Evolutionary conservation across 2,888 invertebrate genomes (phyloP).

Genomic region (Pollenia amentaria): DNA sequence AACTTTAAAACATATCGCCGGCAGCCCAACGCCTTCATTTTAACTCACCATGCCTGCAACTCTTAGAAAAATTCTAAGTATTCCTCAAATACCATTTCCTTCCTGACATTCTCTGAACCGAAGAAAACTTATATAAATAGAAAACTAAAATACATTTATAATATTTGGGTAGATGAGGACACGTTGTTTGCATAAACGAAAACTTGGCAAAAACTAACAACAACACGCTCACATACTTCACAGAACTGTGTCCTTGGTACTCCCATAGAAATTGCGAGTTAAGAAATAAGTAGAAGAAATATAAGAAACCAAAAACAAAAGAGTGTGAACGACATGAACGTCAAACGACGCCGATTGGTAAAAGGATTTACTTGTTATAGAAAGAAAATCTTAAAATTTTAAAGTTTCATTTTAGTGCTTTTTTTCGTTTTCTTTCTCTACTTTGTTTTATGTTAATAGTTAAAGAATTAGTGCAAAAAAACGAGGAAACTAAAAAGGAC

Average conservation of each 20-base stretch:
- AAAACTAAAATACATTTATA: not conserved
- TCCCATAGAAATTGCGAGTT: conserved; percentile 22
- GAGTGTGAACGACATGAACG: conserved; percentile 26
- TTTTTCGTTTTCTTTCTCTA: not conserved
- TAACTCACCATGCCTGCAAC: not conserved
- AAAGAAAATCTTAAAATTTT: conserved; percentile 44
- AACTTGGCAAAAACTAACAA: conserved; percentile 26
- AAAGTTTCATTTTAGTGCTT: conserved; percentile 25
- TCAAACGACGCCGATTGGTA: conserved; percentile 46
- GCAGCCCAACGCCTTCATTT: not conserved
- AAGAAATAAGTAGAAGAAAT: not conserved
- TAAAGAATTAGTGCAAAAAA: conserved; percentile 30
- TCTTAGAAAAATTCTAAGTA: conserved; percentile 5
- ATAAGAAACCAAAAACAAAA: not conserved
- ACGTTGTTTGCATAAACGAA: conserved; percentile 49
- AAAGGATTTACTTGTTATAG: conserved; percentile 61
- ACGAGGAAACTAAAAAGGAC: not conserved
- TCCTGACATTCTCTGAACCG: not conserved
- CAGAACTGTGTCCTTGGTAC: conserved; percentile 40
- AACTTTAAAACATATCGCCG: not conserved
- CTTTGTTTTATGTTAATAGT: conserved; percentile 47
- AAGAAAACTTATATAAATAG: not conserved
- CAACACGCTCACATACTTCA: conserved; percentile 7
- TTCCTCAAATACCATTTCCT: conserved; percentile 41
- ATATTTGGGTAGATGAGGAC: conserved; percentile 28